phyloP scores from a whole-genome alignment of 2,888 invertebrate species.

The Dryobotodes eremita region DNA sequence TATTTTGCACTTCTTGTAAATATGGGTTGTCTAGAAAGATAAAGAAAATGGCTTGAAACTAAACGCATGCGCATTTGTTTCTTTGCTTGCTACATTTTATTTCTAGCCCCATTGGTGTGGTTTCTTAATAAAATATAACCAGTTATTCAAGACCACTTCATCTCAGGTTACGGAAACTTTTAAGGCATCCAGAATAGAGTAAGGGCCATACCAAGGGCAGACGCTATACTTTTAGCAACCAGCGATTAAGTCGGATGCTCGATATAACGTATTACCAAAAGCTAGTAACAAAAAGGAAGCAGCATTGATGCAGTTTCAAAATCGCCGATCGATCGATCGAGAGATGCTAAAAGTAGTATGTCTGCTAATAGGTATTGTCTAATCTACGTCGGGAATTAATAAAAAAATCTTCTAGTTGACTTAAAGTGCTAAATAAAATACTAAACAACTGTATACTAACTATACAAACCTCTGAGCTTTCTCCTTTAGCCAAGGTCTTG shows the following conservation, averaged over 20 bases:
- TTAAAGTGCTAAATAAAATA: constrained; percentile 6
- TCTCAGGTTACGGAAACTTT: background rate
- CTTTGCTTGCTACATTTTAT: background rate
- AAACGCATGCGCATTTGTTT: background rate
- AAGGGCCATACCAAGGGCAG: background rate
- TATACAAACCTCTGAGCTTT: constrained; percentile 87
- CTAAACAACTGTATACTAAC: constrained; percentile 54
- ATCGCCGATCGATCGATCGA: background rate
- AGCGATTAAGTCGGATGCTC: background rate
- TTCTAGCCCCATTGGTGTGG: no score
- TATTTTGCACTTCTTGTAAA: constrained; percentile 35
- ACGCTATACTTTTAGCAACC: background rate
- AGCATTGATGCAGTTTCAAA: background rate
- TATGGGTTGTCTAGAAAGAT: constrained; percentile 33
- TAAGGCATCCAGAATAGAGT: no score
- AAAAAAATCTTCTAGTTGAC: background rate
- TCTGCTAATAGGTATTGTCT: no score
- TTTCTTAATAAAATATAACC: background rate
- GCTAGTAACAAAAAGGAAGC: background rate
- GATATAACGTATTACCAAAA: background rate
- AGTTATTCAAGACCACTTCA: background rate
- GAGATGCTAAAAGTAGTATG: background rate
- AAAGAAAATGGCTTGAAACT: constrained; percentile 8
- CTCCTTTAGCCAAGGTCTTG: constrained; percentile 85
- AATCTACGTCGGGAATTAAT: background rate